Percentiles rank a stretch among this genome's conserved stretches.
Evolutionary conservation across 2,797 vertebrate genomes (phyloP).

Genomic region (Menidia menidia): DNA sequence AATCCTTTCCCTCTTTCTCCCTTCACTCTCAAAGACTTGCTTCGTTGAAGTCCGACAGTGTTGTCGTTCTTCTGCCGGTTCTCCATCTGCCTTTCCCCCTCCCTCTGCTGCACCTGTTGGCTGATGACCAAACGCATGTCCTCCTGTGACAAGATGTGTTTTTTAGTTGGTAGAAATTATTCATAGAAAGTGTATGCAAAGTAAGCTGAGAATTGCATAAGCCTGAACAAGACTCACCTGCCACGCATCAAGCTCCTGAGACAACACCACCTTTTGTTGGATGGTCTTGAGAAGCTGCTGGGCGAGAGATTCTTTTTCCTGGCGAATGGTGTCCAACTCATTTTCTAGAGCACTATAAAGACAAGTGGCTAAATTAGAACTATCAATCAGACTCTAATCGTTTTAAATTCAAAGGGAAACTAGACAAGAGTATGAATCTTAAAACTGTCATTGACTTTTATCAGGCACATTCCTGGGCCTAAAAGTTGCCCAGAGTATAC

Average conservation of each 20-base stretch:
- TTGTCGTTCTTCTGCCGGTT: constrained; percentile 40
- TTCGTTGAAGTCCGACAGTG: constrained; percentile 71
- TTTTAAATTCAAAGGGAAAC: too few relatives aligned
- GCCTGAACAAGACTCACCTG: constrained; percentile 71
- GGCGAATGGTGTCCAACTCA: constrained; percentile 63
- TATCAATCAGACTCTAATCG: background rate
- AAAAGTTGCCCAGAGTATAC: too few relatives aligned
- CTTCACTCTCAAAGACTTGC: constrained; percentile 79
- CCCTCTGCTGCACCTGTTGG: constrained; percentile 80
- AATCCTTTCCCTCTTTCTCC: constrained; percentile 79
- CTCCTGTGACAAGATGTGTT: constrained; percentile 71
- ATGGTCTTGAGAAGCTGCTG: constrained; percentile 87
- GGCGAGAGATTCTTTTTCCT: constrained; percentile 83
- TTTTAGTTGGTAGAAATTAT: background rate
- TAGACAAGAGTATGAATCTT: too few relatives aligned
- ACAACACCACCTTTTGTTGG: constrained; percentile 84
- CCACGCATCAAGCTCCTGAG: constrained; percentile 86
- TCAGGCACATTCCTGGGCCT: too few relatives aligned
- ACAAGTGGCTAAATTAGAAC: background rate
- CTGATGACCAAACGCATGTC: constrained; percentile 86
- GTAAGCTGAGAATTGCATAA: background rate
- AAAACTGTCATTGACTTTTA: too few relatives aligned
- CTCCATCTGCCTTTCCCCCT: constrained; percentile 68
- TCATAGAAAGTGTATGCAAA: too few relatives aligned
- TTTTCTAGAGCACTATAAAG: constrained; percentile 74